Conservation (phyloP, 2,113 vertebrate species). For the Bungarus multicinctus region DNA sequence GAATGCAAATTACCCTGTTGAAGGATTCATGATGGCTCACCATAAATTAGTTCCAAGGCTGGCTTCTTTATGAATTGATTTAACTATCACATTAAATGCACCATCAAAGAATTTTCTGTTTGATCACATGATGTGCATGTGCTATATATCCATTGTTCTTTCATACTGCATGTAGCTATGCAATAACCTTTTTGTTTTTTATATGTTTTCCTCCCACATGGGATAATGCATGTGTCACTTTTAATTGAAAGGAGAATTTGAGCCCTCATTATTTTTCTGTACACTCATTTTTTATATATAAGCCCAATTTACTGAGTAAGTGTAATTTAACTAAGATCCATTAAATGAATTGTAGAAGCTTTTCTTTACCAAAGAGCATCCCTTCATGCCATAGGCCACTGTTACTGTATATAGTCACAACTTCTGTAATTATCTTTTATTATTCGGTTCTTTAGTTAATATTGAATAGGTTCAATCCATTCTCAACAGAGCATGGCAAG, state of each 20-base stretch:
- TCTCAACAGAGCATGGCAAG: conserved; percentile 4
- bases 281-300: not conserved
- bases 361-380: not conserved
- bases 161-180: not conserved
- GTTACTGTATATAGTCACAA: not conserved
- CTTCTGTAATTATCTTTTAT: conserved; percentile 13
- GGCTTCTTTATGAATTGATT: not conserved
- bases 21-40: not conserved
- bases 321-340: conserved; percentile 2
- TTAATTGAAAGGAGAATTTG: not conserved
- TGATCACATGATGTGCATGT: not conserved
- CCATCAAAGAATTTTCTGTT: not conserved
- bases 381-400: conserved; percentile 5
- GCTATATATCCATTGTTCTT: not conserved
- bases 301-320: conserved; percentile 19
- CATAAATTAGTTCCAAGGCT: not conserved
- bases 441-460: not conserved
- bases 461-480: conserved; percentile 2
- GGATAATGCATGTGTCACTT: not conserved
- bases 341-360: not conserved
- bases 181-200: not conserved
- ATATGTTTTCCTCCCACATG: not conserved
- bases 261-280: not conserved
- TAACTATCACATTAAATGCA: conserved; percentile 2
- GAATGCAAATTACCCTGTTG: not conserved